Conservation (phyloP, 2,797 vertebrate genomes). For the Malurus leucopterus region DNA sequence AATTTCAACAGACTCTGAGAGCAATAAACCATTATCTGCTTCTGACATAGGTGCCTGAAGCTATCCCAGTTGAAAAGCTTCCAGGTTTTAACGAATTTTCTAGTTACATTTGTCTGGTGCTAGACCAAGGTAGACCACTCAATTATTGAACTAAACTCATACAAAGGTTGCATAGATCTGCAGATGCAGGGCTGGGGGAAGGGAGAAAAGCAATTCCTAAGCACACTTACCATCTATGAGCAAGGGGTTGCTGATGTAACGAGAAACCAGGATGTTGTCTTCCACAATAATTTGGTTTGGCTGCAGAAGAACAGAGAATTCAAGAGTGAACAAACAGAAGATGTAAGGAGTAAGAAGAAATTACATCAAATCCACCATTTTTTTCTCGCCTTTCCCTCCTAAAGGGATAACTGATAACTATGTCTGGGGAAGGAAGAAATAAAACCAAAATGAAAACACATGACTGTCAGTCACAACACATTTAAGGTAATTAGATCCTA, state of each 20-base stretch:
- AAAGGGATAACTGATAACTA: not conserved
- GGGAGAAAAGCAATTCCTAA: not conserved
- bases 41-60: not conserved
- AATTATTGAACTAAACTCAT: not conserved
- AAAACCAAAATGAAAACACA: not conserved
- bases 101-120: not conserved
- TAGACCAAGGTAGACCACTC: not conserved
- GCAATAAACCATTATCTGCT: not conserved
- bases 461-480: not conserved
- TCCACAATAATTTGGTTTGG: constrained; percentile 92
- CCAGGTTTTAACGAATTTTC: not conserved
- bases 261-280: constrained; percentile 93
- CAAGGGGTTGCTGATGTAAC: constrained; percentile 92
- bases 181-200: not conserved
- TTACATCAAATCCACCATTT: not conserved
- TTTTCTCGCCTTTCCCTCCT: not conserved
- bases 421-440: not conserved
- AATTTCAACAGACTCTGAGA: not conserved
- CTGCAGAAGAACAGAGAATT: constrained; percentile 69
- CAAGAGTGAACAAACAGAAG: not conserved
- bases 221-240: constrained; percentile 89
- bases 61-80: not conserved
- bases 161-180: not conserved
- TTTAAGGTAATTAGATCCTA: not conserved
- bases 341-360: not conserved